Base-by-base conservation (phyloP, 2,888 invertebrate species). In the Melipona beecheii region DNA sequence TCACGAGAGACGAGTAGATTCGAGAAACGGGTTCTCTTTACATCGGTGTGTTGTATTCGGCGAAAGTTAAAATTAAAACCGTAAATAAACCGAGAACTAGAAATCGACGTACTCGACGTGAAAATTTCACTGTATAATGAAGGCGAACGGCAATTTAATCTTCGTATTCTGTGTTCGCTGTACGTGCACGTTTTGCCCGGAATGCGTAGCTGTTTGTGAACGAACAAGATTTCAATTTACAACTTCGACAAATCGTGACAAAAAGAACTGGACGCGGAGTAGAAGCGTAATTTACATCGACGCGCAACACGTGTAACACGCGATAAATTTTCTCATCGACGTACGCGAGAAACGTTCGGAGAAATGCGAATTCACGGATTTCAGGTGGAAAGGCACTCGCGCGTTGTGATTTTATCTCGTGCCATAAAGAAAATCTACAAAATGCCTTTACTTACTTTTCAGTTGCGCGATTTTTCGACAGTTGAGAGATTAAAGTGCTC, bases 151-250 rank as follows among this genome's bases (percentile, higher is more conserved):
- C 9, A 54, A 66, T 78, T 58, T 58, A 13, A 52, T 60, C 52
- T 21, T 66, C 58, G 27, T 52, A 73, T 36, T 58, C 43, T 43
- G 43, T 43, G 11, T 73, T 49, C 27, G 15, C 17, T 24, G 54
- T 11, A 64, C 31, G 62, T 11, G 43, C 31, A n/a, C 49, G n/a
- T 58, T 73, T 31, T 31, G 49, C 50, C 49, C 13, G 65, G n/a
- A 56, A 73, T n/a, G n/a, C 9, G 19, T 36, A 17, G 49, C 24
- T 73, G 52, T 66, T 78, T 73, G 58, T n/a, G n/a, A n/a, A 43
- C 50, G 31, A 27, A 62, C 36, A 58, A 56, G 58, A 52, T 78
- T 75, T 75, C 66, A 75, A 81, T 81, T 81, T 65, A 72, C 64
- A 77, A 52, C 50, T 27, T 56, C 58, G 31, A 58, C 36, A 75